Percentiles rank a stretch among this genome's conserved stretches.
Conservation (phyloP, 1,140 invertebrate species). For the Drosophila persimilis region DNA sequence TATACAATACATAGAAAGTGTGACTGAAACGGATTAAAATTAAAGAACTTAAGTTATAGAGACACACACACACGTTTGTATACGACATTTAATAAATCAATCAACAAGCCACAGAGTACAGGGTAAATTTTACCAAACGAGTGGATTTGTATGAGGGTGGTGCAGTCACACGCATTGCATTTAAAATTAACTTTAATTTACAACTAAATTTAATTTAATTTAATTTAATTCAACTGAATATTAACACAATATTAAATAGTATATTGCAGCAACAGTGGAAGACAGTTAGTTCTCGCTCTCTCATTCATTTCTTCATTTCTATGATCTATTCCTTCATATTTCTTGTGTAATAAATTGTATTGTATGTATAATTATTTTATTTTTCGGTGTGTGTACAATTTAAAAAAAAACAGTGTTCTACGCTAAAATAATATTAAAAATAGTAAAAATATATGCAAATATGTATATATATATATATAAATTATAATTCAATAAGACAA, state of each 20-base stretch:
- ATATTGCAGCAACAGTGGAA: slow-evolving; percentile 82
- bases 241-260: slow-evolving; percentile 56
- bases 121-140: slow-evolving; percentile 20
- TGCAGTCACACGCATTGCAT: slow-evolving; percentile 19
- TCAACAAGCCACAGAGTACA: slow-evolving; percentile 37
- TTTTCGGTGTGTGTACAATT: slow-evolving; percentile 56
- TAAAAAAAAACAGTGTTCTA: slow-evolving; percentile 50
- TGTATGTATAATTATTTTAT: slow-evolving; percentile 29
- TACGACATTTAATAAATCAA: slow-evolving; percentile 25
- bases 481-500: slow-evolving; percentile 78
- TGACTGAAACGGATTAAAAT: background rate
- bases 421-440: slow-evolving; percentile 31
- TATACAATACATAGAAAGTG: background rate
- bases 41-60: slow-evolving; percentile 14
- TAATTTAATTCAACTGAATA: slow-evolving; percentile 38
- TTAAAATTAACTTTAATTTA: slow-evolving; percentile 22
- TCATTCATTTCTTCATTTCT: slow-evolving; percentile 33
- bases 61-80: slow-evolving; percentile 16
- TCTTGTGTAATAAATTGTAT: slow-evolving; percentile 33
- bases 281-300: slow-evolving; percentile 54
- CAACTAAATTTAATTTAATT: slow-evolving; percentile 36
- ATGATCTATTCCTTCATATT: slow-evolving; percentile 19
- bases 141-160: background rate
- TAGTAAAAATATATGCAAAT: slow-evolving; percentile 49
- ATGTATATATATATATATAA: slow-evolving; percentile 51